Percentiles rank a stretch among this genome's conserved stretches.
Conservation (phyloP, 2,113 vertebrate species). For the Heterocephalus glaber region DNA sequence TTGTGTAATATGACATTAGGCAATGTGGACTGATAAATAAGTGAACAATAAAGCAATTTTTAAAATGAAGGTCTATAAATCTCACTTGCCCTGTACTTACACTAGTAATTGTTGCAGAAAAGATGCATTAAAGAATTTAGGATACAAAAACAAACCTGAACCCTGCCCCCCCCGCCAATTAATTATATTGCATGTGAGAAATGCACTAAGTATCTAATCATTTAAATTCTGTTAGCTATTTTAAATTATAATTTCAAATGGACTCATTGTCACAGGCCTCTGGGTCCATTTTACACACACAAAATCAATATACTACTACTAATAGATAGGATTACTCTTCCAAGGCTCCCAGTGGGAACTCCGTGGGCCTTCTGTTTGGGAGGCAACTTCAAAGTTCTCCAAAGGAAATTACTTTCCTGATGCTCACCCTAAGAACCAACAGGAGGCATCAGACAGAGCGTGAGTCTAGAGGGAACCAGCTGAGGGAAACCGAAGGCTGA, state of each 20-base stretch:
- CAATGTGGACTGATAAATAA: background rate
- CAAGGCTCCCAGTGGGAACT: background rate
- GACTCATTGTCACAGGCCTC: constrained; percentile 62
- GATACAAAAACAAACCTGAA: constrained; percentile 45
- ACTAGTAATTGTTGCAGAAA: constrained; percentile 18
- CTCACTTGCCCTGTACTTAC: background rate
- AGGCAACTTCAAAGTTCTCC: constrained; percentile 45
- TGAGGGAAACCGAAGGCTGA: background rate
- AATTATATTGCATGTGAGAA: constrained; percentile 28
- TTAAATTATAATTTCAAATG: constrained; percentile 75
- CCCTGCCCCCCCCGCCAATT: constrained; percentile 3
- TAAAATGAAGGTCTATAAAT: background rate
- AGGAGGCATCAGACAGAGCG: background rate
- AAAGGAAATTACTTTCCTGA: constrained; percentile 59
- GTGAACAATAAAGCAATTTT: background rate
- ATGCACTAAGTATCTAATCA: constrained; percentile 52
- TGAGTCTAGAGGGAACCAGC: background rate
- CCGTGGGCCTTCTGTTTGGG: background rate
- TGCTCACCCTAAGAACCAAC: background rate
- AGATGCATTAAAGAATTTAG: background rate
- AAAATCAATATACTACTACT: constrained; percentile 73
- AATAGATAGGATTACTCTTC: constrained; percentile 71
- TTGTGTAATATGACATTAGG: background rate
- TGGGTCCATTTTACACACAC: constrained; percentile 65
- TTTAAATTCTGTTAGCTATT: constrained; percentile 58